Evolutionary conservation across 2,888 invertebrate species (phyloP).

Genomic region (Caenorhabditis afra): DNA sequence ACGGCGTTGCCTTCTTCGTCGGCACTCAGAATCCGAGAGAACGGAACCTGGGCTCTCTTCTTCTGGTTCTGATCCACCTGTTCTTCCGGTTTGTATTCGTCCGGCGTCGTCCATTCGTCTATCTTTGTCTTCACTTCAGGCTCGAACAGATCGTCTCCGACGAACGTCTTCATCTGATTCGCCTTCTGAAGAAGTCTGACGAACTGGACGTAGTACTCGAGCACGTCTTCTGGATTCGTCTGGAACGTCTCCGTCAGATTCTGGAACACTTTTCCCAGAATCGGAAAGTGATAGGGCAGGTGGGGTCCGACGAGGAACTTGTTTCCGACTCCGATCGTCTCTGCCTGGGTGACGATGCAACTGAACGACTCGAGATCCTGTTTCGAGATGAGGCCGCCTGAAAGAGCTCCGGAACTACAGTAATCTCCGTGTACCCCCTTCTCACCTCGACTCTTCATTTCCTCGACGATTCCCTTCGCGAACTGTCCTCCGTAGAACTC

Average conservation of each 20-base stretch:
- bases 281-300: constrained; percentile 54
- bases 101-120: constrained; percentile 40
- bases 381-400: constrained; percentile 56
- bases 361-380: constrained; percentile 58
- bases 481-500: constrained; percentile 64
- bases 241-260: constrained; percentile 28
- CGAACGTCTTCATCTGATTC: constrained; percentile 43
- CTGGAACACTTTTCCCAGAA: constrained; percentile 27
- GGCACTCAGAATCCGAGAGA: constrained; percentile 47
- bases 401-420: neutral
- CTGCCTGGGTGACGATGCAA: constrained; percentile 48
- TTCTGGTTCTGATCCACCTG: constrained; percentile 34
- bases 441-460: constrained; percentile 60
- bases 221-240: constrained; percentile 25
- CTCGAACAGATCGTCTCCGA: constrained; percentile 56
- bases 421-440: too few species aligned
- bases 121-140: constrained; percentile 32
- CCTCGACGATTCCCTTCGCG: constrained; percentile 53
- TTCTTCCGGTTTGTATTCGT: constrained; percentile 33
- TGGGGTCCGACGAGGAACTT: constrained; percentile 36
- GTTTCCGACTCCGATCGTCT: constrained; percentile 11
- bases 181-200: constrained; percentile 41
- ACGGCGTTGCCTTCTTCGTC: constrained; percentile 62
- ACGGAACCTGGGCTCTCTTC: constrained; percentile 44
- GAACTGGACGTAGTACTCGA: constrained; percentile 42